Evolutionary conservation across 2,888 invertebrate genomes (phyloP).

Genomic region (Pseudococcus longispinus): DNA sequence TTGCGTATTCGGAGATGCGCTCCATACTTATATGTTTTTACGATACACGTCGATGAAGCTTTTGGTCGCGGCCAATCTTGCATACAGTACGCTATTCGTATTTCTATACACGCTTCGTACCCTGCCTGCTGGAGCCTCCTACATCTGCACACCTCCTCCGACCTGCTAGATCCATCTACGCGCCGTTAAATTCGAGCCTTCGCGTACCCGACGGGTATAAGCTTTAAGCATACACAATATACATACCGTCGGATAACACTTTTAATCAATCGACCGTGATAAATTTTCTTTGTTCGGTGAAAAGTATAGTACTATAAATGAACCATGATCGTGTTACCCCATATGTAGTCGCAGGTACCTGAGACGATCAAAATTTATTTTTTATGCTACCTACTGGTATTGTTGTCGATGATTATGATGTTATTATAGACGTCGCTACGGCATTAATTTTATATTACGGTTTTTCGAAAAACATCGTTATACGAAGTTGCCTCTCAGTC

Average conservation of each 20-base stretch:
- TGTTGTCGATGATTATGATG: too few species aligned
- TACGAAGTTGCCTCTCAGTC: too few species aligned
- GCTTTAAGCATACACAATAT: neutral
- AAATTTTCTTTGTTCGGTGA: neutral
- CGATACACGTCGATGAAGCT: constrained; percentile 10
- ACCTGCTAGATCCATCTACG: neutral
- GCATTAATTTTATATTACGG: too few species aligned
- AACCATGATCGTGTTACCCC: neutral
- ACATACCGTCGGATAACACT: neutral
- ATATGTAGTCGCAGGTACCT: too few species aligned
- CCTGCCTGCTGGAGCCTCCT: neutral
- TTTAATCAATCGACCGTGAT: constrained; percentile 32
- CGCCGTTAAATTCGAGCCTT: neutral
- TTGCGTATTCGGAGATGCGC: constrained; percentile 29
- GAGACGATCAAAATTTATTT: too few species aligned
- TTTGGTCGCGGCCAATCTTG: neutral
- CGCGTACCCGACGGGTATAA: neutral
- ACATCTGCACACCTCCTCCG: neutral
- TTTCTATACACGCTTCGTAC: neutral
- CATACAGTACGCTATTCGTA: neutral
- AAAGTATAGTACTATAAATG: neutral
- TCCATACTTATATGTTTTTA: neutral
- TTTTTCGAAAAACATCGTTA: too few species aligned
- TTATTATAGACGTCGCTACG: too few species aligned
- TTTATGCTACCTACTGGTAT: too few species aligned